Conservation (phyloP, 2,797 vertebrate genomes). For the Carcharodon carcharias region DNA sequence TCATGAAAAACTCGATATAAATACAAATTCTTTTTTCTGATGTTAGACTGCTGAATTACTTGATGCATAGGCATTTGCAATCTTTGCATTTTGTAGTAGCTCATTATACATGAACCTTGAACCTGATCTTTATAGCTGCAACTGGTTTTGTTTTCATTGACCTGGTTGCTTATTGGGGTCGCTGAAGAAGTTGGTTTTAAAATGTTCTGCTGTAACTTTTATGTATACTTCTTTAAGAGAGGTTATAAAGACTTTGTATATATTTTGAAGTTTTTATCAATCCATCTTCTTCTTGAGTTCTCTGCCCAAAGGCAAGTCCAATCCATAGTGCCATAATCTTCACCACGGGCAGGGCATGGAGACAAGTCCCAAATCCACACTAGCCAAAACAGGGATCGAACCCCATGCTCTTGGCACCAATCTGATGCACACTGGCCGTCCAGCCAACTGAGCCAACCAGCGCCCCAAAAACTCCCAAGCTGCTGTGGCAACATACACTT, state of each 20-base stretch:
- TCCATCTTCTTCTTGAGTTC: too few relatives aligned
- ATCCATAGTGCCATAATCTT: too few relatives aligned
- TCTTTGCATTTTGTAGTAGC: background rate
- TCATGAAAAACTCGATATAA: background rate
- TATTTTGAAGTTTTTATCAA: background rate
- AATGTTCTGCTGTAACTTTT: background rate
- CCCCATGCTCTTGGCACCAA: too few relatives aligned
- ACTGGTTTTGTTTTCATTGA: background rate
- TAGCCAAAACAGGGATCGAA: too few relatives aligned
- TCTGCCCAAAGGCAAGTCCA: too few relatives aligned
- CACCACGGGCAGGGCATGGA: too few relatives aligned
- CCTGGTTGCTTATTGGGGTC: background rate
- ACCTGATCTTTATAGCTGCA: background rate
- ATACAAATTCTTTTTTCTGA: background rate
- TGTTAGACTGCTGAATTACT: background rate
- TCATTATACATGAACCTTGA: background rate
- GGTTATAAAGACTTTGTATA: background rate
- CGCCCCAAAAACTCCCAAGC: too few relatives aligned
- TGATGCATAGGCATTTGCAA: background rate
- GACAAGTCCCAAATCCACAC: too few relatives aligned
- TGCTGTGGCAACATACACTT: too few relatives aligned
- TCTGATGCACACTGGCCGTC: too few relatives aligned
- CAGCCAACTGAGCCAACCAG: too few relatives aligned
- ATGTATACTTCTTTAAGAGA: background rate
- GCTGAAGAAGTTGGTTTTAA: conserved; percentile 16